phyloP scores from a whole-genome alignment of 1,140 invertebrate genomes.

The Macrobrachium nipponense region DNA sequence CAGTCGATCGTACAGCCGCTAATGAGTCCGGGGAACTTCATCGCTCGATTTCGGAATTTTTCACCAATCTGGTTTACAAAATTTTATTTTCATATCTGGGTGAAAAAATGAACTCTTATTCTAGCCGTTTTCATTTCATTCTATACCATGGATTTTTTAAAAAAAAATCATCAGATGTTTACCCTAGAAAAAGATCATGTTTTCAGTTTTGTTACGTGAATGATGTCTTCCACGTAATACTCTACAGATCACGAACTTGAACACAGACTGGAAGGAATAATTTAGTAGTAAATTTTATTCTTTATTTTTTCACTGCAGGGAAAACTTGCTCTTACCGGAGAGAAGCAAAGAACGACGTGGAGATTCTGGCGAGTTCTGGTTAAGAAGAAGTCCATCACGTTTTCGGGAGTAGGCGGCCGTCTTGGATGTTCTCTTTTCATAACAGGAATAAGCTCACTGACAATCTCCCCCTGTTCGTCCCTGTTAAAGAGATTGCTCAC shows the following conservation, averaged over 20 bases:
- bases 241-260: no score
- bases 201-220: no score
- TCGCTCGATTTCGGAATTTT: conserved; percentile 76
- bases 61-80: conserved; percentile 75
- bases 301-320: no score
- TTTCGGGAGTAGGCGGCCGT: conserved; percentile 85
- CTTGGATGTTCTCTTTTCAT: conserved; percentile 96
- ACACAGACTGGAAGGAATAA: no score
- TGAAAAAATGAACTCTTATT: not conserved
- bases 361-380: conserved; percentile 91
- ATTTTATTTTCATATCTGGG: not conserved
- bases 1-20: conserved; percentile 96
- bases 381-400: conserved; percentile 94
- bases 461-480: conserved; percentile 95
- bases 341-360: conserved; percentile 96
- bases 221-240: no score
- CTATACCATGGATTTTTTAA: no score
- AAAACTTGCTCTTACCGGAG: conserved; percentile 78
- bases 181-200: no score
- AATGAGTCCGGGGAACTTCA: conserved; percentile 95
- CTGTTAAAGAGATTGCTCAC: conserved; percentile 92
- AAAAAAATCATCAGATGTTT: no score
- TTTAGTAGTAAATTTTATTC: no score
- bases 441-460: conserved; percentile 90
- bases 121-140: not conserved